These are phyloP conservation scores for Drosophila bipectinata DNA, from an alignment of 1,140 invertebrate species.

Conservation along the genomic window DNA sequence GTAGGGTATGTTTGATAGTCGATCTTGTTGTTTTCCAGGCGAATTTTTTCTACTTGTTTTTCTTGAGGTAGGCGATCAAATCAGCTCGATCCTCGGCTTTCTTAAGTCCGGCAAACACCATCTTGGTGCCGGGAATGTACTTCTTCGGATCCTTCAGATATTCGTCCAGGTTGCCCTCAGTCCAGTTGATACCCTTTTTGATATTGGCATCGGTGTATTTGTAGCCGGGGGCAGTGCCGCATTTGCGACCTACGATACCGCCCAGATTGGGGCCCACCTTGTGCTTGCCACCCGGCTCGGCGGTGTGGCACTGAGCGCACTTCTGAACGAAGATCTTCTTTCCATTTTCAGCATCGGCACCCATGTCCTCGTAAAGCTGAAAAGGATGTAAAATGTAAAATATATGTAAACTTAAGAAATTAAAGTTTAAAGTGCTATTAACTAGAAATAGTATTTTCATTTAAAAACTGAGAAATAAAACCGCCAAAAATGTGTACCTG, in stretches of 20 bases:
- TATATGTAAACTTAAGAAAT: neutral
- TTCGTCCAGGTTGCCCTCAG: slow-evolving; percentile 85
- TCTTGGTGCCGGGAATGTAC: slow-evolving; percentile 93
- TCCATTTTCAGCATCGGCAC: slow-evolving; percentile 91
- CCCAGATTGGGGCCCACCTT: slow-evolving; percentile 95
- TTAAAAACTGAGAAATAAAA: too few species aligned
- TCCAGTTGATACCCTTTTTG: slow-evolving; percentile 88
- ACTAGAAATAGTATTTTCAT: too few species aligned
- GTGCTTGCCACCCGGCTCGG: slow-evolving; percentile 92
- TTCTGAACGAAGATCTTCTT: slow-evolving; percentile 95
- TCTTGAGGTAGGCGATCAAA: slow-evolving; percentile 88
- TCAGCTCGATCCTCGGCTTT: slow-evolving; percentile 90
- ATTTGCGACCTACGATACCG: slow-evolving; percentile 94
- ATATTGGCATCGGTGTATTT: slow-evolving; percentile 95
- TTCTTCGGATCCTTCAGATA: slow-evolving; percentile 93
- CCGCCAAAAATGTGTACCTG: neutral
- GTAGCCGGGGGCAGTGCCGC: slow-evolving; percentile 91
- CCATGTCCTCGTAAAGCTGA: slow-evolving; percentile 38
- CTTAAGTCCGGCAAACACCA: slow-evolving; percentile 93
- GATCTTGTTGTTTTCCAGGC: slow-evolving; percentile 30
- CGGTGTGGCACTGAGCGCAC: slow-evolving; percentile 95
- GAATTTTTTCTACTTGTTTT: slow-evolving; percentile 24
- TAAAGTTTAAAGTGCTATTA: neutral
- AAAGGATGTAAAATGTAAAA: neutral
- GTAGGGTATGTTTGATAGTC: neutral